Evolutionary conservation across 2,888 invertebrate genomes (phyloP), one percentile per base, ranked within the genome.

Genomic region (Hydropsyche betteni): DNA sequence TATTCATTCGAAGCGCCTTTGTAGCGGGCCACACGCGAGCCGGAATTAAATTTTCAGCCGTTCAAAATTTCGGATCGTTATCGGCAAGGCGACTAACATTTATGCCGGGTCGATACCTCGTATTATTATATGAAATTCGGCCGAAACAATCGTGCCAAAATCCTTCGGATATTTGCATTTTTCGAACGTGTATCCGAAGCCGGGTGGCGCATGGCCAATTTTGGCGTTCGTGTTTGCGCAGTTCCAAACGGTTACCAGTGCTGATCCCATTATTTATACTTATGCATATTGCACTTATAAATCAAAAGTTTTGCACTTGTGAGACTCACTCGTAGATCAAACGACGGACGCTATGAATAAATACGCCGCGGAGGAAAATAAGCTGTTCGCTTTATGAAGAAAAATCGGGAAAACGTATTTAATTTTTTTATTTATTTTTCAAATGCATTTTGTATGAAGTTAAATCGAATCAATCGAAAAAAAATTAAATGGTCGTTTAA

Each of bases 241-340:
- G 36, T 6, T 24, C n/a, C 33, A n/a, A 36, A 44, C 34, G 36
- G 64, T 34, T 64, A 64, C 34, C 34, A 64, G 34, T 64, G 64
- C 64, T n/a, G 64, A 64, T 64, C 10, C 36, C 14, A n/a, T 58
- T 58, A 12, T 34, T 64, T 64, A 64, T 36, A 4, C 36, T 64
- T 36, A 64, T 64, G 64, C 64, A 64, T 64, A 64, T 64, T 64
- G 64, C 64, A 64, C 34, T 64, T 64, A 64, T 64, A 64, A 64
- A 64, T 64, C 34, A 64, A 6, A 55, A 55, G 16, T 44, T 44
- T 44, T 44, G 44, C 44, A 44, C 44, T 44, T 44, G 3, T 44
- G 6, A 10, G 10, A 10, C 44, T 44, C 44, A 10, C 44, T 44
- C 44, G 44, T 44, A 44, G 44, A 44, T 44, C 44, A 44, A 10